These are phyloP conservation scores for Helobdella robusta DNA, from an alignment of 2,888 invertebrate species.

Conservation along the genomic window DNA sequence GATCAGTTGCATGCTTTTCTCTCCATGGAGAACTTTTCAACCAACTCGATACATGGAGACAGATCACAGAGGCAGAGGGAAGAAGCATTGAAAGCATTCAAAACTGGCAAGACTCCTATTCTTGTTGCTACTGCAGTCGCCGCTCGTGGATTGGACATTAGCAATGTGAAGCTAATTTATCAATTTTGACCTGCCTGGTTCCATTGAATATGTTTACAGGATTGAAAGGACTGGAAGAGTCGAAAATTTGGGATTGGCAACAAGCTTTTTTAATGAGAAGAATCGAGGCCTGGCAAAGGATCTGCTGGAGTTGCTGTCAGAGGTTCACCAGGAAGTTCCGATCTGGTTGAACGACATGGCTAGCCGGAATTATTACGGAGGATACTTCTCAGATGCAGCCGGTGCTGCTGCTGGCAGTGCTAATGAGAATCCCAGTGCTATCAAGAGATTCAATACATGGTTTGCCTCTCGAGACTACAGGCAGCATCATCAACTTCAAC, in stretches of 20 bases:
- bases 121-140: constrained; percentile 87
- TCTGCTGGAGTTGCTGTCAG: constrained; percentile 79
- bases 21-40: constrained; percentile 78
- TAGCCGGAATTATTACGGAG: constrained; percentile 32
- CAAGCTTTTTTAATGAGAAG: constrained; percentile 96
- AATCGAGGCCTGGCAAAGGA: constrained; percentile 85
- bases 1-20: constrained; percentile 91
- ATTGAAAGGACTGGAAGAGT: constrained; percentile 98
- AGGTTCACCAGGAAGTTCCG: constrained; percentile 92
- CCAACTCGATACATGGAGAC: constrained; percentile 98
- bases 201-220: constrained; percentile 95
- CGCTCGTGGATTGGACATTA: constrained; percentile 93
- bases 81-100: constrained; percentile 85
- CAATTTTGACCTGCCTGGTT: constrained; percentile 96
- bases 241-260: constrained; percentile 94
- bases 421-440: not conserved
- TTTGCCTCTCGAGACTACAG: constrained; percentile 53
- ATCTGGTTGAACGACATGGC: constrained; percentile 62
- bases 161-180: constrained; percentile 98
- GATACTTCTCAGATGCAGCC: constrained; percentile 33
- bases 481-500: no score
- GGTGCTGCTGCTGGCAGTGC: no score
- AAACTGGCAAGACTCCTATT: constrained; percentile 82
- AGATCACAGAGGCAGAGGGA: constrained; percentile 92
- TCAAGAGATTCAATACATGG: constrained; percentile 41